phyloP scores from a whole-genome alignment of 1,140 invertebrate genomes.

The Lordiphosa collinella region DNA sequence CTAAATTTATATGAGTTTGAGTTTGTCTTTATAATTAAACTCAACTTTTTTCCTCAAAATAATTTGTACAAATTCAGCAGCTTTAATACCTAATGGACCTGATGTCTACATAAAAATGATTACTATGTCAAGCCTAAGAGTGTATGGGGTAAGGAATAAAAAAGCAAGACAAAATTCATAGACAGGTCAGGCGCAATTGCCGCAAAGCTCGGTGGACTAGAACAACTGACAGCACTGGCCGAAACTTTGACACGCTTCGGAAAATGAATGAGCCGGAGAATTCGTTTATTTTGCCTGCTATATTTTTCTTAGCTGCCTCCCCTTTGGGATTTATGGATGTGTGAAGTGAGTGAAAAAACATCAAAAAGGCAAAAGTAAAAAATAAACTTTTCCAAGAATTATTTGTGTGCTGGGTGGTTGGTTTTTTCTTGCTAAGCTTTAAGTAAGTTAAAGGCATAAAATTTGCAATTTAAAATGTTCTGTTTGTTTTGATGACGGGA shows the following conservation, averaged over 20 bases:
- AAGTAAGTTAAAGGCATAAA: too few relatives aligned
- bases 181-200: constrained; percentile 2
- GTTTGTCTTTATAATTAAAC: neutral
- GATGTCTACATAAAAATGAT: neutral
- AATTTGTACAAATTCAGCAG: neutral
- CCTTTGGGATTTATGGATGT: constrained; percentile 10
- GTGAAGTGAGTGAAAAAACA: constrained; percentile 4
- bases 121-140: neutral
- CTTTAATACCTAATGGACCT: neutral
- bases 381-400: constrained; percentile 2
- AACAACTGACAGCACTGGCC: constrained; percentile 27
- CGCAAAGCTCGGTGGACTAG: constrained; percentile 25
- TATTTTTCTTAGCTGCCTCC: constrained; percentile 1
- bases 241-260: constrained; percentile 29
- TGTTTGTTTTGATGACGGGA: too few relatives aligned
- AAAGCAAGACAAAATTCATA: neutral
- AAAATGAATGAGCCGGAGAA: constrained; percentile 5
- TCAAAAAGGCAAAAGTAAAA: constrained; percentile 2
- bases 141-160: neutral
- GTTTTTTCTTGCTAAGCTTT: neutral
- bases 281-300: neutral
- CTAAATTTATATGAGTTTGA: constrained; percentile 1
- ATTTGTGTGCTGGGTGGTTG: neutral
- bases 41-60: neutral
- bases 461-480: too few relatives aligned